These are phyloP conservation scores for Adelges cooleyi DNA, from an alignment of 1,140 invertebrate species.

Conservation along the genomic window DNA sequence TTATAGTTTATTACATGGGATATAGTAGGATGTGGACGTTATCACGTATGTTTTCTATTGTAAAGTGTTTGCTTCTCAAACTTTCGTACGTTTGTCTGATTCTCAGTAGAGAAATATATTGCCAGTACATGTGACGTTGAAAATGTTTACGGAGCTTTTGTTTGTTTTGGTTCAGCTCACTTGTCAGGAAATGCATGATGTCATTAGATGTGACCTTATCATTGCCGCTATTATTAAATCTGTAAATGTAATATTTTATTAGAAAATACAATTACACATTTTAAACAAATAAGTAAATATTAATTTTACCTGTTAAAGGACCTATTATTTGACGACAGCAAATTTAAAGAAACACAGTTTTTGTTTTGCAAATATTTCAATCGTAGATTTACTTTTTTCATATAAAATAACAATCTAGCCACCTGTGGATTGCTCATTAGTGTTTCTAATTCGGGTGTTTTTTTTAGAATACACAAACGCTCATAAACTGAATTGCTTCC, in stretches of 20 bases:
- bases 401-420: neutral
- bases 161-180: neutral
- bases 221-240: neutral
- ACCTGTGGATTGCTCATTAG: conserved; percentile 2
- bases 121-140: conserved; percentile 7
- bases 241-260: neutral
- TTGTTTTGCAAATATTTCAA: conserved; percentile 6
- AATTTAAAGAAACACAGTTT: conserved; percentile 4
- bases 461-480: conserved; percentile 5
- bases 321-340: neutral
- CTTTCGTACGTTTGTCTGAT: conserved; percentile 2
- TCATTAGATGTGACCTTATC: neutral
- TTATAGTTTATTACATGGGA: conserved; percentile 19
- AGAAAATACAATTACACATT: neutral
- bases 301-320: conserved; percentile 2
- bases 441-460: conserved; percentile 5
- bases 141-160: neutral
- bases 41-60: neutral
- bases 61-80: neutral
- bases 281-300: neutral
- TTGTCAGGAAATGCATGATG: neutral
- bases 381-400: conserved; percentile 1
- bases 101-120: conserved; percentile 8
- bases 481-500: conserved; percentile 4
- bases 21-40: neutral